A percentile compares a stretch with the other conserved stretches of the same genome.
Conservation (phyloP, 2,888 invertebrate species). For the Pantelozetes paolii region DNA sequence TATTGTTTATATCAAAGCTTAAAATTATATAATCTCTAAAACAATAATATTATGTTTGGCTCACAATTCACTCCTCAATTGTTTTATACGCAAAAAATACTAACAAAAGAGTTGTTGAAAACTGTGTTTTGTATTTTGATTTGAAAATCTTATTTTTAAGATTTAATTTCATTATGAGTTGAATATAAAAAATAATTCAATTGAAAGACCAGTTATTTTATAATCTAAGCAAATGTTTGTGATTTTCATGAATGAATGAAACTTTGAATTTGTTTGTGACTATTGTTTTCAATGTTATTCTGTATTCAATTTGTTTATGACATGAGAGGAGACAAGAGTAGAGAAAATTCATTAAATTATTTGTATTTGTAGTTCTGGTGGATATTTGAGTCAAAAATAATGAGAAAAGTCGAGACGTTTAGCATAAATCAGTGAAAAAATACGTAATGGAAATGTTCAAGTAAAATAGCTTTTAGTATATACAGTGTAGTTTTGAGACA, state of each 20-base stretch:
- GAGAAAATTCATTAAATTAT: constrained; percentile 28
- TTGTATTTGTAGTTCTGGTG: not conserved
- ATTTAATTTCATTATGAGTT: not conserved
- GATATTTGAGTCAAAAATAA: not conserved
- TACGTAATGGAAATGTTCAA: not conserved
- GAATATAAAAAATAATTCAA: not conserved
- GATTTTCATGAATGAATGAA: too few species aligned
- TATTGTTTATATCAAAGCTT: too few species aligned
- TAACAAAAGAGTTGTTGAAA: too few species aligned
- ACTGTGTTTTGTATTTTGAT: too few species aligned
- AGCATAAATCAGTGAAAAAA: not conserved
- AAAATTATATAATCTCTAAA: too few species aligned
- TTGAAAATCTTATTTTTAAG: not conserved
- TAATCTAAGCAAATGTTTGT: too few species aligned
- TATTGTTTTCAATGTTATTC: not conserved
- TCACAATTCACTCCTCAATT: too few species aligned
- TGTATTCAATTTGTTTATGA: not conserved
- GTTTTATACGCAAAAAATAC: too few species aligned
- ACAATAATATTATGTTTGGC: too few species aligned
- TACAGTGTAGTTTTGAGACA: constrained; percentile 1
- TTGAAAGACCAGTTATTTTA: not conserved
- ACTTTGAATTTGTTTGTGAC: not conserved
- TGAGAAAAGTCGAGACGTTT: constrained; percentile 3
- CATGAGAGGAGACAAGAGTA: not conserved
- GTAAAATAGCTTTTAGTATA: not conserved